Evolutionary conservation across 2,113 vertebrate species (phyloP).

Genomic region (Tautogolabrus adspersus): DNA sequence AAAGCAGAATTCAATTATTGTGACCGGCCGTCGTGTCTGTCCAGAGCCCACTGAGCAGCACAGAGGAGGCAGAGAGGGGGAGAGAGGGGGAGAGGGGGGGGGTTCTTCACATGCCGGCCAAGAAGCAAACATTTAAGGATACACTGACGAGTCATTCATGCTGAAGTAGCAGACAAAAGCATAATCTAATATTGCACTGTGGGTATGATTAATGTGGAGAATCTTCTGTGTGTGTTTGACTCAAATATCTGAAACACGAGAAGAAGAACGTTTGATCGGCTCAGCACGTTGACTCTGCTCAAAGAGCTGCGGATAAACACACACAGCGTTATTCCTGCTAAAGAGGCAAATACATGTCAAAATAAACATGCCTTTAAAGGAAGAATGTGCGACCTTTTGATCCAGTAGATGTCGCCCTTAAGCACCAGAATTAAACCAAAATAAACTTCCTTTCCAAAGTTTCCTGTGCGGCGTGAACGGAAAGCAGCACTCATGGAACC

Average conservation of each 20-base stretch:
- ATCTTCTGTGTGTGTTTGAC: conserved; percentile 15
- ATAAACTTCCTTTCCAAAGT: too few species aligned
- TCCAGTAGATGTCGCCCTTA: too few species aligned
- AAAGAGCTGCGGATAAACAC: not conserved
- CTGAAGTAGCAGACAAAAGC: conserved; percentile 57
- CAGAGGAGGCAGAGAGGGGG: too few species aligned
- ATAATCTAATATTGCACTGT: conserved; percentile 56
- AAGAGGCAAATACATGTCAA: not conserved
- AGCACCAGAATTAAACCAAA: too few species aligned
- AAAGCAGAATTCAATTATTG: conserved; percentile 70
- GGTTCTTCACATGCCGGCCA: conserved; percentile 23
- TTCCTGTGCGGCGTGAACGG: too few species aligned
- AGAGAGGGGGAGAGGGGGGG: not conserved
- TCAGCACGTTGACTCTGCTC: not conserved
- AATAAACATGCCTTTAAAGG: too few species aligned
- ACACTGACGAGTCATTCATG: conserved; percentile 59
- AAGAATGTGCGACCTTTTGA: too few species aligned
- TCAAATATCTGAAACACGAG: conserved; percentile 15
- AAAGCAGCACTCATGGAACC: too few species aligned
- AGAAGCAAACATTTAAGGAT: conserved; percentile 20
- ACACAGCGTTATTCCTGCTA: not conserved
- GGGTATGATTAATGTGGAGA: conserved; percentile 61
- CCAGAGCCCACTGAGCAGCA: conserved; percentile 22
- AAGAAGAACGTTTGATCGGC: not conserved
- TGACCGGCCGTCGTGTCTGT: conserved; percentile 43